These are phyloP conservation scores for Acrocera orbiculus DNA, from an alignment of 2,888 invertebrate species.

Conservation along the genomic window DNA sequence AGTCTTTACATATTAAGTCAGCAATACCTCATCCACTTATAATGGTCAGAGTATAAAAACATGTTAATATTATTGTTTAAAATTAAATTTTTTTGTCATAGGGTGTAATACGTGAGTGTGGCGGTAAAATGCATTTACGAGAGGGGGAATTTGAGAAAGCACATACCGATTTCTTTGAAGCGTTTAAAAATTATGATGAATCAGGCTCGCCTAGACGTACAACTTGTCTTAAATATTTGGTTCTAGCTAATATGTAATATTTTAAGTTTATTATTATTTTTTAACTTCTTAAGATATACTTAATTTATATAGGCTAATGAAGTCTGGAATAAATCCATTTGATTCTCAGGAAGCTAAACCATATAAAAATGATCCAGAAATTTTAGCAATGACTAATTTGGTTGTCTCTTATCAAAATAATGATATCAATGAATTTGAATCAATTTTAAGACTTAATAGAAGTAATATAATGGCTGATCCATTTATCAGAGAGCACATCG, in stretches of 20 bases:
- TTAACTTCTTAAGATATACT: too few species aligned
- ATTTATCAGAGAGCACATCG: conserved; percentile 97
- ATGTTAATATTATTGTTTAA: too few species aligned
- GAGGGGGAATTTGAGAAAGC: conserved; percentile 98
- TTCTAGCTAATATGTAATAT: conserved; percentile 95
- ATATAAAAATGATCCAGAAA: conserved; percentile 98
- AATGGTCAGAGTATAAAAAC: too few species aligned
- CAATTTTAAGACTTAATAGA: conserved; percentile 82
- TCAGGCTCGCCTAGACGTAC: conserved; percentile 93
- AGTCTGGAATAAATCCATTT: conserved; percentile 98
- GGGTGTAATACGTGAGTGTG: conserved; percentile 98
- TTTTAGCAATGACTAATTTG: conserved; percentile 96
- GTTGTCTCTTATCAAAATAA: conserved; percentile 96
- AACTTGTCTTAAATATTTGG: conserved; percentile 93
- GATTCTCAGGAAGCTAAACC: conserved; percentile 99
- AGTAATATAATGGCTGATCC: conserved; percentile 98
- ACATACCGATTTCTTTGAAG: conserved; percentile 98
- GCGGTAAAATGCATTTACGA: conserved; percentile 97
- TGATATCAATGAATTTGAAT: conserved; percentile 95
- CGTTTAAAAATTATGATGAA: conserved; percentile 99
- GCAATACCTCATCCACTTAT: conserved; percentile 99
- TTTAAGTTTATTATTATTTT: too few species aligned
- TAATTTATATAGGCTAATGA: conserved; percentile 66
- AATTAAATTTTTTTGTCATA: too few species aligned
- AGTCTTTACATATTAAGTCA: conserved; percentile 94